Conservation (phyloP, 2,113 vertebrate genomes). For the Eurypyga helias region DNA sequence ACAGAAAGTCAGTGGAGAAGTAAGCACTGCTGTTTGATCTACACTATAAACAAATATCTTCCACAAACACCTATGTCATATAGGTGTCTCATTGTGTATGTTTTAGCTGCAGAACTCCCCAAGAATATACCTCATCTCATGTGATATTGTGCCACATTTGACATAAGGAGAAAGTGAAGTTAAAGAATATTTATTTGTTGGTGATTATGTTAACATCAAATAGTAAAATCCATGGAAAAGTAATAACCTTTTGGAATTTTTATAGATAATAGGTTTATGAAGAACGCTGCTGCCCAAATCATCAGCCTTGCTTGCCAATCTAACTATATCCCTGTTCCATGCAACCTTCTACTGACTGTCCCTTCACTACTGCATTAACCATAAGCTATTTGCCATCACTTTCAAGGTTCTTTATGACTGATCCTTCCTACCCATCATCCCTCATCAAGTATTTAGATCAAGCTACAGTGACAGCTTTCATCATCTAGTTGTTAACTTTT, state of each 20-base stretch:
- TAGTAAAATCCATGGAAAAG: background rate
- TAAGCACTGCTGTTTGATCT: background rate
- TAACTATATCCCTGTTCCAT: background rate
- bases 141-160: background rate
- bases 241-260: background rate
- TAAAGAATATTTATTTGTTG: background rate
- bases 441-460: background rate
- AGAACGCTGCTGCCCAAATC: background rate
- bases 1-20: background rate
- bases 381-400: background rate
- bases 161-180: background rate
- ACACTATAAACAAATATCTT: background rate
- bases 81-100: background rate
- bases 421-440: background rate
- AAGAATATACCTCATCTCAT: background rate
- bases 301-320: background rate
- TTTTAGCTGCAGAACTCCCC: background rate
- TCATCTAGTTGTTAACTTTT: background rate
- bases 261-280: background rate
- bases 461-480: background rate
- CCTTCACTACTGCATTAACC: background rate
- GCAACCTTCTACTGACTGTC: background rate
- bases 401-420: background rate
- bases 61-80: background rate
- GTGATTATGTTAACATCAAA: background rate